Percentiles rank a stretch among this genome's conserved stretches.
These are phyloP conservation scores for Phocoena phocoena DNA, from an alignment of 2,113 vertebrate species.

Conservation along the genomic window DNA sequence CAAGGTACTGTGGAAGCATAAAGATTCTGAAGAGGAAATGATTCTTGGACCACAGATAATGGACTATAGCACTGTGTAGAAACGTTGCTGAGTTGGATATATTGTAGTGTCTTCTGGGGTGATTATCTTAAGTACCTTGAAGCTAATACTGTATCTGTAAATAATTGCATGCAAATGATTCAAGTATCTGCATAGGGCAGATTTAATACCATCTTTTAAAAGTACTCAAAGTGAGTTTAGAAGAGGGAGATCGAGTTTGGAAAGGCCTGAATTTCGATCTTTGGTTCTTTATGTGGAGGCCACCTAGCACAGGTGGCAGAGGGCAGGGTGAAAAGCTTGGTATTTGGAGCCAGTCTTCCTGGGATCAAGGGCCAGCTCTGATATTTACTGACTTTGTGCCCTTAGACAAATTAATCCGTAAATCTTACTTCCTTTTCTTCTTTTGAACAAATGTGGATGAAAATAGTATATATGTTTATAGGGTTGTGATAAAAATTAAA, in stretches of 20 bases:
- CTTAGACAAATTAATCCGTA: not conserved
- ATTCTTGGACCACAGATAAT: not conserved
- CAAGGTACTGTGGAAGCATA: not conserved
- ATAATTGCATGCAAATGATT: not conserved
- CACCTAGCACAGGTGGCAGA: not conserved
- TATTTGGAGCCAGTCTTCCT: not conserved
- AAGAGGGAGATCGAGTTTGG: not conserved
- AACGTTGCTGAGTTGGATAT: not conserved
- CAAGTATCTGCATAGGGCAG: not conserved
- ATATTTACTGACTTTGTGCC: not conserved
- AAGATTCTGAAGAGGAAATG: not conserved
- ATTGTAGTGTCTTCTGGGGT: not conserved
- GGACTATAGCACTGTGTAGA: not conserved
- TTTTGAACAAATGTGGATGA: not conserved
- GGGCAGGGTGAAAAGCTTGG: not conserved
- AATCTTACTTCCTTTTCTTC: not conserved
- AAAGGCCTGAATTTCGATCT: not conserved
- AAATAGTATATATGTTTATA: not conserved
- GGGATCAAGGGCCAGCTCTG: not conserved
- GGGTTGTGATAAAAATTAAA: not conserved
- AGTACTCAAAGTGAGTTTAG: not conserved
- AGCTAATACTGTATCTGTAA: not conserved
- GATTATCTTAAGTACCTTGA: not conserved
- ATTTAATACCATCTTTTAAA: not conserved
- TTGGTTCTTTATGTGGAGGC: not conserved